Conservation (phyloP, 1,140 invertebrate genomes). For the Cydia strobilella region DNA sequence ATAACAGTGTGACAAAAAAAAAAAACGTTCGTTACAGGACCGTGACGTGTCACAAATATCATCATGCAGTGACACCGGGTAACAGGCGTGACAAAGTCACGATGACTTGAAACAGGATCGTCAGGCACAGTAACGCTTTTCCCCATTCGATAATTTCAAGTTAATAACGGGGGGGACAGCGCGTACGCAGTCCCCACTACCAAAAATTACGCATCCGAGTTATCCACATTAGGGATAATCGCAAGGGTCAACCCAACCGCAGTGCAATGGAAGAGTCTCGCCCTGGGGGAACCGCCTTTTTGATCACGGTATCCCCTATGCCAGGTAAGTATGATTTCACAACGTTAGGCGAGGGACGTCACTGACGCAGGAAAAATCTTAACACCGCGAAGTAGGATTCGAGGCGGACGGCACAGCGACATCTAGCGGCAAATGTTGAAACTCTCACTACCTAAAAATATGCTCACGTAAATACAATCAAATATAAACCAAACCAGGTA, state of each 20-base stretch:
- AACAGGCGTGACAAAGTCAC: too few relatives aligned
- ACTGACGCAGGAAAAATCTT: constrained; percentile 3
- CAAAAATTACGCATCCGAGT: constrained; percentile 87
- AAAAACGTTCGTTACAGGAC: too few relatives aligned
- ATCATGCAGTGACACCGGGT: too few relatives aligned
- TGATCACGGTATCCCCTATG: constrained; percentile 18
- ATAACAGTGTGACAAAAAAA: too few relatives aligned
- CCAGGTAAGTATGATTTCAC: constrained; percentile 4
- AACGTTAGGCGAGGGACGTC: background rate
- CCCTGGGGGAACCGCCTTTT: constrained; percentile 73
- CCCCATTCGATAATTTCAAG: too few relatives aligned
- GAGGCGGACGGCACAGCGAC: background rate
- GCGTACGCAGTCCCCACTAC: constrained; percentile 77
- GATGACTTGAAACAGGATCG: too few relatives aligned
- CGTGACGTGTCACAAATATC: too few relatives aligned
- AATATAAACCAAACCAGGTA: background rate
- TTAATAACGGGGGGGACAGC: constrained; percentile 18
- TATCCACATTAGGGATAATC: constrained; percentile 87
- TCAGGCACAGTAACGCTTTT: too few relatives aligned
- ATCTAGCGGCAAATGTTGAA: background rate
- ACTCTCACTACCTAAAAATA: background rate
- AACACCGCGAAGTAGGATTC: constrained; percentile 8
- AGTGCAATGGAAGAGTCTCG: constrained; percentile 87
- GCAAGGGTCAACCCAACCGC: constrained; percentile 85
- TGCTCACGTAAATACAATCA: background rate